These are phyloP conservation scores for Macrocentrus cingulum DNA, from an alignment of 1,140 invertebrate species.

Conservation along the genomic window DNA sequence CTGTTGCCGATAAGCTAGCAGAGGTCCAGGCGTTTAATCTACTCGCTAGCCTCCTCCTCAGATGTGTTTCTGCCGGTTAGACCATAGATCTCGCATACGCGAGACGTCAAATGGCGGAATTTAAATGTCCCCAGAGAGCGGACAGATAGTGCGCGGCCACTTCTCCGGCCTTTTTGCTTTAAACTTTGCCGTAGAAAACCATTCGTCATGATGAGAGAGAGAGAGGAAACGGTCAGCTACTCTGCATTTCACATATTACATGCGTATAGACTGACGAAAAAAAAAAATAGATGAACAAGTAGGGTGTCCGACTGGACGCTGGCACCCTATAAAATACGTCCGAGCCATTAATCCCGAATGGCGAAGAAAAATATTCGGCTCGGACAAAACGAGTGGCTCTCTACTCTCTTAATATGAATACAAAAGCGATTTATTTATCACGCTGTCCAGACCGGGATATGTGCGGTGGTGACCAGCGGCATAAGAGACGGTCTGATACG, in stretches of 20 bases:
- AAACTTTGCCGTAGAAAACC: slow-evolving; percentile 50
- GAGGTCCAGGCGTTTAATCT: slow-evolving; percentile 27
- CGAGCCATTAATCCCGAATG: slow-evolving; percentile 60
- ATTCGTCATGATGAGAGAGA: slow-evolving; percentile 46
- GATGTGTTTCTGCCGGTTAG: neutral
- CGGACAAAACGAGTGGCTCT: slow-evolving; percentile 44
- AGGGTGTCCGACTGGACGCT: slow-evolving; percentile 24
- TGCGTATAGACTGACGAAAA: neutral
- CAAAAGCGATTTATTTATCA: slow-evolving; percentile 58
- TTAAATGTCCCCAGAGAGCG: slow-evolving; percentile 41
- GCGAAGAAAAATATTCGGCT: slow-evolving; percentile 56
- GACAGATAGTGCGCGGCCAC: slow-evolving; percentile 15
- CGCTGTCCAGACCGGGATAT: slow-evolving; percentile 20
- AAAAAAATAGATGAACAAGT: slow-evolving; percentile 21
- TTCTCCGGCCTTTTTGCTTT: slow-evolving; percentile 44
- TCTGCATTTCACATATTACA: slow-evolving; percentile 38
- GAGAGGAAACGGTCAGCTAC: slow-evolving; percentile 52
- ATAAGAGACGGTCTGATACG: slow-evolving; percentile 21
- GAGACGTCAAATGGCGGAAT: slow-evolving; percentile 38
- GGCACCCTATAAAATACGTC: slow-evolving; percentile 57
- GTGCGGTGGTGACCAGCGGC: slow-evolving; percentile 8
- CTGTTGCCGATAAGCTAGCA: slow-evolving; percentile 30
- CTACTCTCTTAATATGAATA: slow-evolving; percentile 59
- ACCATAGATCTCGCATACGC: slow-evolving; percentile 25
- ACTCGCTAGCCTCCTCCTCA: neutral